A percentile compares a stretch with the other conserved stretches of the same genome.
Evolutionary conservation across 2,888 invertebrate species (phyloP).

Genomic region (Crematogaster levior): DNA sequence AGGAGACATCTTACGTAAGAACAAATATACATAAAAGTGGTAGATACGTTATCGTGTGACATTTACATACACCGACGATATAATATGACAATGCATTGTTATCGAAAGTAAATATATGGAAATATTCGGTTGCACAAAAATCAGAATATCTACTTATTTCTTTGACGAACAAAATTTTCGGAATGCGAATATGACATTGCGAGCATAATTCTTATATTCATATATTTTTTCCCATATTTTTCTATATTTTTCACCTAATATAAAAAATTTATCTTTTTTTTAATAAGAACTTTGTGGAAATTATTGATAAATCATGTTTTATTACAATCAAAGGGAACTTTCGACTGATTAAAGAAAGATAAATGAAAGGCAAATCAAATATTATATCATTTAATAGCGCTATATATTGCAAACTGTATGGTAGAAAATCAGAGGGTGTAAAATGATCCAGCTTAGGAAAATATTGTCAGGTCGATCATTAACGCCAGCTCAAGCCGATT

Average conservation of each 20-base stretch:
- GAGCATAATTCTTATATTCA: neutral
- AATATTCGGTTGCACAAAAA: neutral
- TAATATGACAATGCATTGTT: constrained; percentile 1
- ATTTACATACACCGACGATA: neutral
- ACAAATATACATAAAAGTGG: neutral
- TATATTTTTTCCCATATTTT: too few relatives aligned
- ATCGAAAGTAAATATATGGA: neutral
- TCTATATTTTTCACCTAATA: neutral
- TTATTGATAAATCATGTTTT: neutral
- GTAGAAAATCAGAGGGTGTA: neutral
- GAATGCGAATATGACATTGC: neutral
- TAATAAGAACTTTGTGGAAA: neutral
- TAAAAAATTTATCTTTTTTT: neutral
- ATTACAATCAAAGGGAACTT: too few relatives aligned
- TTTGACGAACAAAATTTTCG: neutral
- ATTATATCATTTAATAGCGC: neutral
- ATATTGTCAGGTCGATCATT: constrained; percentile 31
- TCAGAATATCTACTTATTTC: neutral
- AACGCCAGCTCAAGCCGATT: neutral
- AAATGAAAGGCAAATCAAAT: neutral
- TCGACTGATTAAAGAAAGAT: neutral
- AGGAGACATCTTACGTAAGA: constrained; percentile 2
- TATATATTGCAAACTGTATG: neutral
- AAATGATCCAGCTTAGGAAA: constrained; percentile 41
- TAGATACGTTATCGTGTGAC: constrained; percentile 22